phyloP scores from a whole-genome alignment of 2,888 invertebrate genomes.

The Drosophila meridionalis region DNA sequence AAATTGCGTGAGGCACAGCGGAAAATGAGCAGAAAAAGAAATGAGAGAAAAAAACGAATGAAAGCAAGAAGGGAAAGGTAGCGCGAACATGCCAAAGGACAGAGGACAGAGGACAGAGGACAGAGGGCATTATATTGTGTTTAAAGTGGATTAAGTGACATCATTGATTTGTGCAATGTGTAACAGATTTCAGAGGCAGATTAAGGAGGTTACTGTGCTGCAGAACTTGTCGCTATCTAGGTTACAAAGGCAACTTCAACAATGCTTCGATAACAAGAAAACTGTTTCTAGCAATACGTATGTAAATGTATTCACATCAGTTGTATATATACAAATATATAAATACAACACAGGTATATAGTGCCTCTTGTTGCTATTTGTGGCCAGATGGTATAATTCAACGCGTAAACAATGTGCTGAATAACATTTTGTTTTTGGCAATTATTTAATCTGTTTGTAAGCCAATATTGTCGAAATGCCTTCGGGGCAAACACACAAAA shows the following conservation, averaged over 20 bases:
- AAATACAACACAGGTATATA: not conserved
- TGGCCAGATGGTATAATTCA: conserved; percentile 5
- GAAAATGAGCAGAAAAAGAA: conserved; percentile 41
- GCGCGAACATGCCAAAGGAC: conserved; percentile 16
- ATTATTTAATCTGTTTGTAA: conserved; percentile 12
- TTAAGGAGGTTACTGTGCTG: conserved; percentile 38
- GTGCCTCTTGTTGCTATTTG: not conserved
- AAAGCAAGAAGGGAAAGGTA: not conserved
- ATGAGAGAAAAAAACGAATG: not conserved
- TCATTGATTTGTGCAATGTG: conserved; percentile 66
- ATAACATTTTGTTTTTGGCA: conserved; percentile 2
- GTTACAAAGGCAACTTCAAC: not conserved
- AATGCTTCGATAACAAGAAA: not conserved
- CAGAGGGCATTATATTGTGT: conserved; percentile 63
- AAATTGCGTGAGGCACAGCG: conserved; percentile 61
- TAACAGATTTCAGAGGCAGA: conserved; percentile 44
- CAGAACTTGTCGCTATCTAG: conserved; percentile 5
- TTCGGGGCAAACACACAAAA: not conserved
- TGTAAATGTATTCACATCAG: not conserved
- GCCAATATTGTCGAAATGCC: conserved; percentile 11
- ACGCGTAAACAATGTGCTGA: conserved; percentile 1
- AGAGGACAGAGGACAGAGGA: conserved; percentile 38
- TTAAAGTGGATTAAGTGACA: conserved; percentile 72
- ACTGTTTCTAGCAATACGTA: not conserved
- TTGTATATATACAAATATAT: not conserved